These are phyloP conservation scores for Drosophila robusta DNA, from an alignment of 2,888 invertebrate genomes.

Conservation along the genomic window DNA sequence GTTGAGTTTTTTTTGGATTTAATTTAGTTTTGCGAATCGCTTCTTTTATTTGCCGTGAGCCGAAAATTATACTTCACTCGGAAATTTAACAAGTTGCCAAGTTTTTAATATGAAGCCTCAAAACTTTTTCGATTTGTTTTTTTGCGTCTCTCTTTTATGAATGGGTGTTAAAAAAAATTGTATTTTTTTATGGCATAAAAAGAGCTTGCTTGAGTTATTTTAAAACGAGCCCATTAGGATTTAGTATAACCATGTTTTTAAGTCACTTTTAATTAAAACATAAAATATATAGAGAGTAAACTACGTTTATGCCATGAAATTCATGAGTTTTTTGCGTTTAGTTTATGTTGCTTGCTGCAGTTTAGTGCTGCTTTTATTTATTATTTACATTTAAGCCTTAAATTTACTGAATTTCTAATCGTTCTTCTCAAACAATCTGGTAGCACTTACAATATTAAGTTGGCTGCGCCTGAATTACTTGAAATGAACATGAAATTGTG, in stretches of 20 bases:
- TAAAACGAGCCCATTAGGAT: background rate
- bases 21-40: conserved; percentile 66
- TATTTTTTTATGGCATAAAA: conserved; percentile 7
- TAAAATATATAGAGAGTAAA: background rate
- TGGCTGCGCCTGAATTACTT: background rate
- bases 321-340: no score
- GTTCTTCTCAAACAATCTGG: conserved; percentile 2
- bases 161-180: conserved; percentile 31
- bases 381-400: background rate
- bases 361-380: background rate
- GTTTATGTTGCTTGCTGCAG: background rate
- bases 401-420: conserved; percentile 3
- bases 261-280: conserved; percentile 6
- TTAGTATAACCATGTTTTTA: background rate
- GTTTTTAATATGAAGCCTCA: conserved; percentile 71
- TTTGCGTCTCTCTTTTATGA: conserved; percentile 26
- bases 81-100: conserved; percentile 72
- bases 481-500: conserved; percentile 7
- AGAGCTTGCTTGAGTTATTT: background rate
- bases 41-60: conserved; percentile 35
- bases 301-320: background rate
- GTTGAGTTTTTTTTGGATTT: conserved; percentile 64
- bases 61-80: conserved; percentile 48
- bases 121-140: conserved; percentile 76
- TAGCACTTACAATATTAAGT: background rate